These are phyloP conservation scores for Bombus sylvicola DNA, from an alignment of 1,140 invertebrate species.

Conservation along the genomic window DNA sequence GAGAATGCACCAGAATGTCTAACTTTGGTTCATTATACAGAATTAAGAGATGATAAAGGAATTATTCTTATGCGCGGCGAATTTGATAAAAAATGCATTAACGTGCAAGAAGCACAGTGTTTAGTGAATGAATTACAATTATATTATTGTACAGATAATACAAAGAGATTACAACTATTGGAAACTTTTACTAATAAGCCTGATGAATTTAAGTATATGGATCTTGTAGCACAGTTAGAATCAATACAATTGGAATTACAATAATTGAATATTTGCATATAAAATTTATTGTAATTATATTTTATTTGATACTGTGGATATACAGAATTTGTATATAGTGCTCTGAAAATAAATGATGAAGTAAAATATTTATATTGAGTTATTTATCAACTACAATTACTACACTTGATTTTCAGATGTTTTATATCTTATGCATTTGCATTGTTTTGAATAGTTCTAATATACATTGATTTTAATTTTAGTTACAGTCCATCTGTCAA, in stretches of 20 bases:
- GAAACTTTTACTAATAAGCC: conserved; percentile 89
- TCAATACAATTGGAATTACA: conserved; percentile 83
- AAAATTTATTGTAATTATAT: conserved; percentile 37
- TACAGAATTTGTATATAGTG: conserved; percentile 37
- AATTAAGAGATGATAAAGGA: conserved; percentile 89
- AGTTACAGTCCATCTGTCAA: conserved; percentile 21
- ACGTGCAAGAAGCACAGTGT: conserved; percentile 91
- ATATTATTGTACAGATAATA: conserved; percentile 89
- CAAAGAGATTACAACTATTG: conserved; percentile 86
- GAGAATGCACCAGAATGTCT: conserved; percentile 96
- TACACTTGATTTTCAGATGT: background rate
- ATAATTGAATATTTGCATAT: conserved; percentile 23
- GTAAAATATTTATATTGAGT: conserved; percentile 12
- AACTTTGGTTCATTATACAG: conserved; percentile 91
- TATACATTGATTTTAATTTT: conserved; percentile 47
- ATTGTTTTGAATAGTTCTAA: conserved; percentile 21
- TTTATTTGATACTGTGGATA: conserved; percentile 14
- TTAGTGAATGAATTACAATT: conserved; percentile 93
- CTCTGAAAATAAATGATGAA: conserved; percentile 48
- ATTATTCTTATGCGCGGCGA: conserved; percentile 94
- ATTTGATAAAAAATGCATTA: conserved; percentile 92
- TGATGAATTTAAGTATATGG: conserved; percentile 91
- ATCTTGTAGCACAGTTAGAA: conserved; percentile 92
- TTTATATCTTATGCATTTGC: background rate
- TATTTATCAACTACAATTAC: conserved; percentile 27